Conservation (phyloP, 1,140 invertebrate species). For the Brachionus sp. region DNA sequence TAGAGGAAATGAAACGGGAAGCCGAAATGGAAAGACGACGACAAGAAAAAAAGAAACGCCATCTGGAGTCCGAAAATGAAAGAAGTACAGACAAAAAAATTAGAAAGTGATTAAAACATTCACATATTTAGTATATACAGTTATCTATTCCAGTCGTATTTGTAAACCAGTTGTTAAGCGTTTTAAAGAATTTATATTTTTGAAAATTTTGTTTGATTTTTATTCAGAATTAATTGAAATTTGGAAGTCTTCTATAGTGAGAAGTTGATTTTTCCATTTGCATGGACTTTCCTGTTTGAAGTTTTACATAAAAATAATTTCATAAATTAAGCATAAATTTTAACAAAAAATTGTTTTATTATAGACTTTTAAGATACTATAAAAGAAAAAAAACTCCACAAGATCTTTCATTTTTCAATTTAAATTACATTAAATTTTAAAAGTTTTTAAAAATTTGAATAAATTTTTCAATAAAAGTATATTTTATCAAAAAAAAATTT, state of each 20-base stretch:
- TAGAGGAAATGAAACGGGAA: conserved; percentile 25
- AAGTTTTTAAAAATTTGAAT: background rate
- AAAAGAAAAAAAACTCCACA: background rate
- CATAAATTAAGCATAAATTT: background rate
- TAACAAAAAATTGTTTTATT: background rate
- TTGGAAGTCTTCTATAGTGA: background rate
- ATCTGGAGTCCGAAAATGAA: background rate
- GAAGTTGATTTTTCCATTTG: background rate
- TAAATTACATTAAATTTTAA: background rate
- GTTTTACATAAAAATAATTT: background rate
- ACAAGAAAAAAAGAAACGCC: conserved; percentile 24
- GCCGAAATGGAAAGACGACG: conserved; percentile 14
- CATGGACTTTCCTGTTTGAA: background rate
- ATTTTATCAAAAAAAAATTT: background rate
- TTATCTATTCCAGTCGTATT: background rate
- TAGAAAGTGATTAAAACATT: background rate
- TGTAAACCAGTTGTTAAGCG: background rate
- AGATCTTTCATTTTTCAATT: background rate
- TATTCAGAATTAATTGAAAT: background rate
- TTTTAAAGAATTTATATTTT: background rate
- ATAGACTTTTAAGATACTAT: background rate
- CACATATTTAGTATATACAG: background rate
- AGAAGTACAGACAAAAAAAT: conserved; percentile 23
- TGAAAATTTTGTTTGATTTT: background rate
- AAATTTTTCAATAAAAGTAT: conserved; percentile 6